Percentiles rank a stretch among this genome's conserved stretches.
Conservation (phyloP, 1,140 invertebrate genomes). For the Oncopeltus fasciatus region DNA sequence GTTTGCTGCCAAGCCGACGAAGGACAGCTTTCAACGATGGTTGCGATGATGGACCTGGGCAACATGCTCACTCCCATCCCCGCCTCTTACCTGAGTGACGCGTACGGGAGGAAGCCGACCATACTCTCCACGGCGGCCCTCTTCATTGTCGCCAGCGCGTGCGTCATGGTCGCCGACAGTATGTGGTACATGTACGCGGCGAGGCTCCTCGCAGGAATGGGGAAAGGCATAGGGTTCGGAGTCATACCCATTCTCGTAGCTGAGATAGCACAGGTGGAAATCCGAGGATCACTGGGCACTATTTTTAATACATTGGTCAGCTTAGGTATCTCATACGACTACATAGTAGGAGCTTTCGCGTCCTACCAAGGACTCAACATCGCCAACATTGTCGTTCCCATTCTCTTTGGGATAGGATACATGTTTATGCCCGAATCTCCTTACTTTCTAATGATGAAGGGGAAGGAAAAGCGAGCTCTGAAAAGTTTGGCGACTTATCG, state of each 20-base stretch:
- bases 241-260: conserved; percentile 70
- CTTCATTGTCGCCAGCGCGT: conserved; percentile 9
- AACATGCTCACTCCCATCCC: conserved; percentile 25
- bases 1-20: conserved; percentile 10
- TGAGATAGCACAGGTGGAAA: conserved; percentile 43
- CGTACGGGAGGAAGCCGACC: conserved; percentile 52
- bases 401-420: conserved; percentile 49
- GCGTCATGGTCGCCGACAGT: background rate
- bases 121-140: conserved; percentile 45
- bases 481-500: conserved; percentile 35
- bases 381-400: conserved; percentile 42
- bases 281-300: conserved; percentile 38
- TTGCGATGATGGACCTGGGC: conserved; percentile 25
- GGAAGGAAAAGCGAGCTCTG: conserved; percentile 42
- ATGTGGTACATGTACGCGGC: conserved; percentile 37
- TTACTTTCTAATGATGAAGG: conserved; percentile 46
- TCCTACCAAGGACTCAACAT: conserved; percentile 49
- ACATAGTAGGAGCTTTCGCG: conserved; percentile 55
- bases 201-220: conserved; percentile 41
- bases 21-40: conserved; percentile 18
- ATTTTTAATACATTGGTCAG: conserved; percentile 63
- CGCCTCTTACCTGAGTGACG: conserved; percentile 46
- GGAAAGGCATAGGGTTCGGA: conserved; percentile 58
- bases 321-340: conserved; percentile 60
- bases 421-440: conserved; percentile 66